Percentiles rank a stretch among this genome's conserved stretches.
These are phyloP conservation scores for Stictocephala bisonia DNA, from an alignment of 2,888 invertebrate species.

Conservation along the genomic window DNA sequence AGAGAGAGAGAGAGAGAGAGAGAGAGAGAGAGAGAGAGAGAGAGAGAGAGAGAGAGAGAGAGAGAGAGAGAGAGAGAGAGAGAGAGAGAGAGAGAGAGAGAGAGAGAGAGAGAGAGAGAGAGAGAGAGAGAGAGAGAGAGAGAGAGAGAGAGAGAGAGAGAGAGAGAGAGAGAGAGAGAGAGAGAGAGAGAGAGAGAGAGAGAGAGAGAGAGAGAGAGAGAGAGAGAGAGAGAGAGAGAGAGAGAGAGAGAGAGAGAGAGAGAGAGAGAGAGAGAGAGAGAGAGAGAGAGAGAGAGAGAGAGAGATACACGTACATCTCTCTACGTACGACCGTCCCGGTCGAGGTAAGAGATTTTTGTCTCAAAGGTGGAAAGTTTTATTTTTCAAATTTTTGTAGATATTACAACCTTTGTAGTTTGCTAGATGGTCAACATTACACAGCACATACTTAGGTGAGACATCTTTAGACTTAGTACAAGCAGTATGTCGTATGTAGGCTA, in stretches of 20 bases:
- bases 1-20: constrained; percentile 24
- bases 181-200: constrained; percentile 24
- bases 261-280: constrained; percentile 24
- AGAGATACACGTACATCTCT: too few relatives aligned
- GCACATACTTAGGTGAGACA: too few relatives aligned
- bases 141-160: constrained; percentile 24
- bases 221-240: constrained; percentile 24
- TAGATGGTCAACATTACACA: too few relatives aligned
- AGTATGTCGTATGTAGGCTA: too few relatives aligned
- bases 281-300: constrained; percentile 20
- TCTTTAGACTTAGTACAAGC: too few relatives aligned
- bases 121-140: constrained; percentile 24
- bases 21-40: constrained; percentile 24
- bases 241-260: constrained; percentile 24
- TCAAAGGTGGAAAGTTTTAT: too few relatives aligned
- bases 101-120: constrained; percentile 24
- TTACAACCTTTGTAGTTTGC: too few relatives aligned
- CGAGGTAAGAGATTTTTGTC: too few relatives aligned
- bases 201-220: constrained; percentile 24
- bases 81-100: constrained; percentile 24
- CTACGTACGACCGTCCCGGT: too few relatives aligned
- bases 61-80: constrained; percentile 24
- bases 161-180: constrained; percentile 24
- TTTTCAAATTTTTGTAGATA: too few relatives aligned
- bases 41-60: constrained; percentile 24